Percentiles rank a stretch among this genome's conserved stretches.
Conservation (phyloP, 2,113 vertebrate genomes). For the Ornithorhynchus anatinus region DNA sequence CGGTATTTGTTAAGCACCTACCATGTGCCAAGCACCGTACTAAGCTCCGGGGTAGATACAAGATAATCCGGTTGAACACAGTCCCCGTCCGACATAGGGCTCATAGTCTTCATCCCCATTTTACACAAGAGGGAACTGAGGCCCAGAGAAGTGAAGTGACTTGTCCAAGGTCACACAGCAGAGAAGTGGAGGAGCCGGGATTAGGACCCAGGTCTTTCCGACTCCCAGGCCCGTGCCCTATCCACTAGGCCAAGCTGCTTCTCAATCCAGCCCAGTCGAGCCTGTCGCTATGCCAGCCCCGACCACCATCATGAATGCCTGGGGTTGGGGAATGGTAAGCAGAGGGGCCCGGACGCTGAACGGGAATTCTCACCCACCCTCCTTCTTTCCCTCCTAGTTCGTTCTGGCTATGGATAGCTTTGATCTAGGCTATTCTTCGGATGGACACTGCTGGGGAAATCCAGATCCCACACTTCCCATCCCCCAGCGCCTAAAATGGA, state of each 20-base stretch:
- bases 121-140: too few species aligned
- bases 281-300: neutral
- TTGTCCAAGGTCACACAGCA: too few species aligned
- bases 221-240: neutral
- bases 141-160: too few species aligned
- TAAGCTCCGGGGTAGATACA: too few species aligned
- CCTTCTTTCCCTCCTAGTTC: slow-evolving; percentile 30
- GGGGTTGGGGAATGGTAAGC: neutral
- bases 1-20: too few species aligned
- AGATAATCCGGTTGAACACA: too few species aligned
- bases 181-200: neutral
- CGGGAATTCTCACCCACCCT: neutral
- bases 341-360: neutral
- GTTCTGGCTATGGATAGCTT: slow-evolving; percentile 68
- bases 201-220: too few species aligned
- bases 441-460: slow-evolving; percentile 67
- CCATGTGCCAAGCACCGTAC: too few species aligned
- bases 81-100: too few species aligned
- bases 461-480: slow-evolving; percentile 30
- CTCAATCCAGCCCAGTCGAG: neutral
- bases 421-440: slow-evolving; percentile 58
- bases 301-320: neutral
- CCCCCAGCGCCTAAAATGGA: slow-evolving; percentile 69
- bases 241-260: neutral
- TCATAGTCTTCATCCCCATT: too few species aligned